Conservation (phyloP, 2,888 invertebrate species). For the Oxycera nigricornis region DNA sequence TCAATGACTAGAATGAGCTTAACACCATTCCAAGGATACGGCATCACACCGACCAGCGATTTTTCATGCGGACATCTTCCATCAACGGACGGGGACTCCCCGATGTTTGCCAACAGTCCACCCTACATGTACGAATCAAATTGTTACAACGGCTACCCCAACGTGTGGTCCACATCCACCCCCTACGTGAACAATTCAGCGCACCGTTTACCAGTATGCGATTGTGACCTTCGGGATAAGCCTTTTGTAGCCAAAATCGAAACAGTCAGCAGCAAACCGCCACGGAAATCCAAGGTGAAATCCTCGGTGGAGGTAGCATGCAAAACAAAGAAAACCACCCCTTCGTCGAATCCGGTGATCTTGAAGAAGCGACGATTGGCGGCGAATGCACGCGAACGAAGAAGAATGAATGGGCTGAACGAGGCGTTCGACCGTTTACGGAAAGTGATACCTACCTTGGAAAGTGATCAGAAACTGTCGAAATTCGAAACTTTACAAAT, state of each 20-base stretch:
- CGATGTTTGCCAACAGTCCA: slow-evolving; percentile 33
- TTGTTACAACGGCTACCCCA: slow-evolving; percentile 1
- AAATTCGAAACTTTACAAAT: slow-evolving; percentile 82
- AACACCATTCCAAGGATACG: not conserved
- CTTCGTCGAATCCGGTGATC: slow-evolving; percentile 66
- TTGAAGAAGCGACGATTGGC: slow-evolving; percentile 71
- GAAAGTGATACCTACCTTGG: slow-evolving; percentile 74
- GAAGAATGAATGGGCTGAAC: slow-evolving; percentile 79
- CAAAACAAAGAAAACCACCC: slow-evolving; percentile 49
- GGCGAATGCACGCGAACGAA: slow-evolving; percentile 76
- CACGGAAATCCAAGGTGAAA: not conserved
- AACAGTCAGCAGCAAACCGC: not conserved
- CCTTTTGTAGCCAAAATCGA: not conserved
- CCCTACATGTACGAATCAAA: slow-evolving; percentile 10
- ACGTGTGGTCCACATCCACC: not conserved
- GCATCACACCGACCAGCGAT: not conserved
- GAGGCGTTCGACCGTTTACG: slow-evolving; percentile 76
- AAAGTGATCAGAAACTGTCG: slow-evolving; percentile 74
- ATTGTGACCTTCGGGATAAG: slow-evolving; percentile 2
- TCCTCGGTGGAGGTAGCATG: not conserved
- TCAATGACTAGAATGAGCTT: slow-evolving; percentile 30
- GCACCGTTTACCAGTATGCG: not conserved
- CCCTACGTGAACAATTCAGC: not conserved
- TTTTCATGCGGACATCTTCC: not conserved
- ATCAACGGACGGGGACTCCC: slow-evolving; percentile 2